Percentiles rank a stretch among this genome's conserved stretches.
Evolutionary conservation across 1,140 invertebrate genomes (phyloP).

Genomic region (Nasonia vitripennis): DNA sequence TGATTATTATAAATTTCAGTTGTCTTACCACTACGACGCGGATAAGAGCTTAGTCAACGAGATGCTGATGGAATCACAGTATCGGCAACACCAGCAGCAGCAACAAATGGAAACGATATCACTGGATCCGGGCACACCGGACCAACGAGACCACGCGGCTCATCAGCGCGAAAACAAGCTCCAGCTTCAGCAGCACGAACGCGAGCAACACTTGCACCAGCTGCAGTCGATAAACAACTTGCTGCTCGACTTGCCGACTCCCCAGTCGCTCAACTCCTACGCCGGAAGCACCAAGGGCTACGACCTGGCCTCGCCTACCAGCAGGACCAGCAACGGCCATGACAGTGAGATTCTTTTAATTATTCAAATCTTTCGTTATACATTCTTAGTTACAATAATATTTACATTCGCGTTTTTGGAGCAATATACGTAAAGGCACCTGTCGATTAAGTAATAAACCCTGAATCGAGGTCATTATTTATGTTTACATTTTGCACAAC

Average conservation of each 20-base stretch:
- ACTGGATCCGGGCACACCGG: background rate
- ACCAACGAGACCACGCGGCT: conserved; percentile 11
- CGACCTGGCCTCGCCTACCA: conserved; percentile 37
- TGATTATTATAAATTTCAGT: background rate
- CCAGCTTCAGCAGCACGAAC: conserved; percentile 55
- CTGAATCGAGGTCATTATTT: background rate
- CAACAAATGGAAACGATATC: background rate
- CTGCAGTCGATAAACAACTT: conserved; percentile 65
- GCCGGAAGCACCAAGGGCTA: conserved; percentile 20
- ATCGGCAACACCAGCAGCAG: background rate
- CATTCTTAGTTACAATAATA: background rate
- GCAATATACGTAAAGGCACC: background rate
- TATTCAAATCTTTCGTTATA: background rate
- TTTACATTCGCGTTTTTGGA: background rate
- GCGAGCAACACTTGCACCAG: conserved; percentile 61
- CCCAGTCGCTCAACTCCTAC: conserved; percentile 36
- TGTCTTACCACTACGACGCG: conserved; percentile 29
- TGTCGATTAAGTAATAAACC: background rate
- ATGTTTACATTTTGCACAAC: background rate
- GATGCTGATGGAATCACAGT: background rate
- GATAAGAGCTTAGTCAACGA: background rate
- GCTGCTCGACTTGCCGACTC: conserved; percentile 60
- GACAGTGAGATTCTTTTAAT: background rate
- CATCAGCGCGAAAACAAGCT: conserved; percentile 50
- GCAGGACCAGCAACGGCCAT: background rate